Conservation (phyloP, 1,140 invertebrate genomes). For the Brachionus koreanus region DNA sequence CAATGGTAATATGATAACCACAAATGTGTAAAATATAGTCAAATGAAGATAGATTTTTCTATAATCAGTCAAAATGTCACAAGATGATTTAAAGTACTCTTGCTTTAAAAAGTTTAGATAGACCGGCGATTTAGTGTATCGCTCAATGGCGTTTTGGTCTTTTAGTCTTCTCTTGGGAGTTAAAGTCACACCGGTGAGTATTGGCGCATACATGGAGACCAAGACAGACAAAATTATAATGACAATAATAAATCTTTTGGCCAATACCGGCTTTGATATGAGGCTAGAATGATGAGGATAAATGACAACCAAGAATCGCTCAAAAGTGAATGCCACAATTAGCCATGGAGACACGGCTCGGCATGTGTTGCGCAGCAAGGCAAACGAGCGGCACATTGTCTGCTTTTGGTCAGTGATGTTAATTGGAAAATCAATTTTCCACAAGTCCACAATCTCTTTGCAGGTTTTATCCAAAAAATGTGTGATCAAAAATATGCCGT, state of each 20-base stretch:
- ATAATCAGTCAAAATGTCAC: neutral
- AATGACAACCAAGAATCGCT: conserved; percentile 37
- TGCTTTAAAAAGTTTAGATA: conserved; percentile 24
- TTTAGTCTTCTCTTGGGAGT: neutral
- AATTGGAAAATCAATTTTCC: conserved; percentile 34
- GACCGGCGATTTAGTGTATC: neutral
- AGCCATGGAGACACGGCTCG: conserved; percentile 3
- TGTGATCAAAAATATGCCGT: conserved; percentile 12
- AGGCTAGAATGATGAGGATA: conserved; percentile 22
- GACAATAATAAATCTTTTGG: conserved; percentile 2
- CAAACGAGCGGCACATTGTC: conserved; percentile 41
- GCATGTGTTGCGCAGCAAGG: neutral
- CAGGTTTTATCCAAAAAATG: conserved; percentile 39
- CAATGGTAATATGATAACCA: conserved; percentile 23
- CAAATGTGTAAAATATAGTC: conserved; percentile 22
- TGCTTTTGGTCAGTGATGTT: conserved; percentile 41
- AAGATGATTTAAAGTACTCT: neutral
- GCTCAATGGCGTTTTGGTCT: neutral
- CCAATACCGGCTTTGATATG: conserved; percentile 17
- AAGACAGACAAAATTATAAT: conserved; percentile 15
- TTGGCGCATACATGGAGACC: conserved; percentile 8
- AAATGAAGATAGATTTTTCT: conserved; percentile 24
- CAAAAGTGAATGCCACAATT: conserved; percentile 37
- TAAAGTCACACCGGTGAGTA: neutral
- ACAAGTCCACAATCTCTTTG: conserved; percentile 39